phyloP scores from a whole-genome alignment of 2,888 invertebrate genomes.

The Scaptomyza reducta region DNA sequence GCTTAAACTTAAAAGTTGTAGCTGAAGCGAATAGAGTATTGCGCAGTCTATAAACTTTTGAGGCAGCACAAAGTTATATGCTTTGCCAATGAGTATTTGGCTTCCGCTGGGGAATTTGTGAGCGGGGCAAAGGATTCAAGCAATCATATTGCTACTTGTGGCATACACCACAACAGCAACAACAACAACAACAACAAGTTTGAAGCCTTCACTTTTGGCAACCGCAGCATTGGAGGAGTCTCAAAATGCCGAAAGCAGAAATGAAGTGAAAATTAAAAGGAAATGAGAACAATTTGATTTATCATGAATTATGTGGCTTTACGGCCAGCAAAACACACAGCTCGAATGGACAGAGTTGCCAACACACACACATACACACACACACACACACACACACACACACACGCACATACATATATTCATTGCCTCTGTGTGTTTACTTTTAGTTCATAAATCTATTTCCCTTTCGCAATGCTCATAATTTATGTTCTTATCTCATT shows the following conservation, averaged over 20 bases:
- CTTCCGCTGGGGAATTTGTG: neutral
- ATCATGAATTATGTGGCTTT: slow-evolving; percentile 69
- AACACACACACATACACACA: neutral
- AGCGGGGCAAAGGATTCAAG: neutral
- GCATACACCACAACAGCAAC: slow-evolving; percentile 24
- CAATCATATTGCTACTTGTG: slow-evolving; percentile 12
- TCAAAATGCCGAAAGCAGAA: slow-evolving; percentile 40
- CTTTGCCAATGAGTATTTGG: neutral
- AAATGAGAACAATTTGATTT: slow-evolving; percentile 80
- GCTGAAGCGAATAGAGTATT: slow-evolving; percentile 6
- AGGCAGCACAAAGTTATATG: neutral
- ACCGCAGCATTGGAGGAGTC: slow-evolving; percentile 1
- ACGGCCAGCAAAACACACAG: slow-evolving; percentile 13
- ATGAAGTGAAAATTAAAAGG: slow-evolving; percentile 74
- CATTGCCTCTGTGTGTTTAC: slow-evolving; percentile 32
- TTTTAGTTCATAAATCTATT: slow-evolving; percentile 52
- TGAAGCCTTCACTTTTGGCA: neutral
- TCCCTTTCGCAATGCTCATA: slow-evolving; percentile 36
- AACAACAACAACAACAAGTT: slow-evolving; percentile 30
- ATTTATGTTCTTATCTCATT: slow-evolving; percentile 49
- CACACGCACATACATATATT: neutral
- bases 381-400: neutral
- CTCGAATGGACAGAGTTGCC: slow-evolving; percentile 19
- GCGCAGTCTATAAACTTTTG: neutral
- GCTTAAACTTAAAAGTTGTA: neutral